phyloP scores from a whole-genome alignment of 2,113 vertebrate species.

The Trichomycterus rosablanca region DNA sequence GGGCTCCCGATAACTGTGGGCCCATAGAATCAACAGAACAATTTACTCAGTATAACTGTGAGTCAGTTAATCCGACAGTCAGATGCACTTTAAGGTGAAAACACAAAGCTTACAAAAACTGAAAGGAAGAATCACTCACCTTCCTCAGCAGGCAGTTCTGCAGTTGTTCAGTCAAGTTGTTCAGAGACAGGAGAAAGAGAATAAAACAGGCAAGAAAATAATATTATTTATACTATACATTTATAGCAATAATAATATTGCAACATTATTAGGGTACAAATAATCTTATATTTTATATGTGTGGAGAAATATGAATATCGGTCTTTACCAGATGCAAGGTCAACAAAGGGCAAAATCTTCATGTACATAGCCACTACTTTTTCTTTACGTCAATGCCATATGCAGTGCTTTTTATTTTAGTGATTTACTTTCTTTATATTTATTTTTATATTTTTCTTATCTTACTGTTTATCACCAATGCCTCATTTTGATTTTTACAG shows the following conservation, averaged over 20 bases:
- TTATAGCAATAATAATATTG: slow-evolving; percentile 13
- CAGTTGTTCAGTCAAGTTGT: slow-evolving; percentile 26
- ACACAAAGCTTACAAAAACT: slow-evolving; percentile 15
- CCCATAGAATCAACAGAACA: too few species aligned
- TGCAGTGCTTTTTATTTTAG: too few species aligned
- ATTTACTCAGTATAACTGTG: too few species aligned
- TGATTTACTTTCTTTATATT: too few species aligned
- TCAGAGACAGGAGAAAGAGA: slow-evolving; percentile 5
- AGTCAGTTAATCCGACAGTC: too few species aligned
- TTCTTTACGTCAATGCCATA: too few species aligned
- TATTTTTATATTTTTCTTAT: too few species aligned
- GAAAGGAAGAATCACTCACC: slow-evolving; percentile 54
- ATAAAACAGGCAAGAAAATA: slow-evolving; percentile 41
- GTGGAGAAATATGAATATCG: background rate
- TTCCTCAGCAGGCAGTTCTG: slow-evolving; percentile 76
- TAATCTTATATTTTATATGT: background rate
- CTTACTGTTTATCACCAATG: too few species aligned
- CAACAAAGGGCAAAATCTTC: background rate
- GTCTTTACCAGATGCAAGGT: too few species aligned
- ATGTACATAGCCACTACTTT: background rate
- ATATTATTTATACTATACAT: background rate
- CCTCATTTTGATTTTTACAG: too few species aligned
- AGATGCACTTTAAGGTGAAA: background rate
- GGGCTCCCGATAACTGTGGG: too few species aligned
- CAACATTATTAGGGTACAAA: too few species aligned